Evolutionary conservation across 2,888 invertebrate genomes (phyloP), one percentile per base, ranked within the genome.

Genomic region (Agrochola lota): DNA sequence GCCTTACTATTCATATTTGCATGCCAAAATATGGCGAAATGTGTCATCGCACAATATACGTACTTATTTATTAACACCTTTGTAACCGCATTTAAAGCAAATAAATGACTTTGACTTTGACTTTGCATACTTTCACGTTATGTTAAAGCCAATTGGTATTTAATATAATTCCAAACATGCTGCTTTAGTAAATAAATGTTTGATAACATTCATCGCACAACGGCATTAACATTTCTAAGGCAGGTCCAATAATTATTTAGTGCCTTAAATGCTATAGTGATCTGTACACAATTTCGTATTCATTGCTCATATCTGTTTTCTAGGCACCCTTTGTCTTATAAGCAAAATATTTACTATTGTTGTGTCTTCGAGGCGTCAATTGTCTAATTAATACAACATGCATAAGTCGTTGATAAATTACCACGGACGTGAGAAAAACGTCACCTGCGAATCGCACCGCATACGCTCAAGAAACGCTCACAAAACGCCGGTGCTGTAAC

Each of bases 261-360:
- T n/a, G 12, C 49, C 5, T 23, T 43, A 17, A 35, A 5, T n/a
- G 40, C 40, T 40, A 23, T 35, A 60, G 15, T 52, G 12, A 49
- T 60, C 17, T 3, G 23, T 55, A 52, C 20, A 70, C 15, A 62
- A 62, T 67, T 78, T 76, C 60, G 52, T 67, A 46, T 67, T 46
- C n/a, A 62, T 57, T 57, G 17, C 43, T 55, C 8, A 35, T n/a
- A 59, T 15, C 15, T 55, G 6, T 52, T 15, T 57, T 26, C 17
- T 43, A 64, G 30, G 12, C 75, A 43, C 26, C 35, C 23, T 64
- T 81, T 78, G 43, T 57, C 12, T 67, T 17, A 49, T 49, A 17
- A 52, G 1, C 23, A n/a, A 60, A 55, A 77, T 83, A 57, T 83
- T 83, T 60, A 66, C 30, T 40, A 12, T 78, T 52, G 17, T 57